These are phyloP conservation scores for Drosophila lacicola DNA, from an alignment of 2,888 invertebrate species.

Conservation along the genomic window DNA sequence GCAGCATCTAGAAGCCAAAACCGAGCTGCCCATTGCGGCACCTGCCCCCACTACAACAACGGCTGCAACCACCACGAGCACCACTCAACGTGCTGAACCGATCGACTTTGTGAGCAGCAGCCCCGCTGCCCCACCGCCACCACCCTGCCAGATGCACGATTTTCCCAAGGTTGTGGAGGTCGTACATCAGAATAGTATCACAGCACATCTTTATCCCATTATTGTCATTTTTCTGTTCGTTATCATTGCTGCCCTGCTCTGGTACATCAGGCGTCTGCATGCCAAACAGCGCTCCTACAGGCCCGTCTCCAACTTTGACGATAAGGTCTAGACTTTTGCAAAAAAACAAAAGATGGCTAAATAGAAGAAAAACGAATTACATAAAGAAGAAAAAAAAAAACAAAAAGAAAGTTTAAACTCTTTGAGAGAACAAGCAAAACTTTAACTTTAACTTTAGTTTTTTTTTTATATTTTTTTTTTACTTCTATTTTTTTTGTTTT, in stretches of 20 bases:
- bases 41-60: background rate
- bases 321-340: constrained; percentile 74
- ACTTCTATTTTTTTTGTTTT: constrained; percentile 37
- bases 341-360: background rate
- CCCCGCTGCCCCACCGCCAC: background rate
- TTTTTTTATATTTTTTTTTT: constrained; percentile 10
- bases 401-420: background rate
- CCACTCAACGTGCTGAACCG: constrained; percentile 15
- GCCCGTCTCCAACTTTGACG: constrained; percentile 83
- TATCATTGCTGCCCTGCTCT: constrained; percentile 48
- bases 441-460: constrained; percentile 17
- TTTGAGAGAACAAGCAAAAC: constrained; percentile 2
- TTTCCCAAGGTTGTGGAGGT: constrained; percentile 78
- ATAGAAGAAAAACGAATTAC: constrained; percentile 1
- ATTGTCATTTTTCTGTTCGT: constrained; percentile 50
- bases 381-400: background rate
- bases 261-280: constrained; percentile 70
- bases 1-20: constrained; percentile 21
- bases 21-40: constrained; percentile 3
- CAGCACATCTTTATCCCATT: constrained; percentile 14
- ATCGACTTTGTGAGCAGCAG: constrained; percentile 4
- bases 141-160: constrained; percentile 51
- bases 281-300: constrained; percentile 84
- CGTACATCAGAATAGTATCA: constrained; percentile 47
- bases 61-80: constrained; percentile 14